Percentiles rank a stretch among this genome's conserved stretches.
Evolutionary conservation across 2,888 invertebrate genomes (phyloP).

Genomic region (Cosmia trapezina): DNA sequence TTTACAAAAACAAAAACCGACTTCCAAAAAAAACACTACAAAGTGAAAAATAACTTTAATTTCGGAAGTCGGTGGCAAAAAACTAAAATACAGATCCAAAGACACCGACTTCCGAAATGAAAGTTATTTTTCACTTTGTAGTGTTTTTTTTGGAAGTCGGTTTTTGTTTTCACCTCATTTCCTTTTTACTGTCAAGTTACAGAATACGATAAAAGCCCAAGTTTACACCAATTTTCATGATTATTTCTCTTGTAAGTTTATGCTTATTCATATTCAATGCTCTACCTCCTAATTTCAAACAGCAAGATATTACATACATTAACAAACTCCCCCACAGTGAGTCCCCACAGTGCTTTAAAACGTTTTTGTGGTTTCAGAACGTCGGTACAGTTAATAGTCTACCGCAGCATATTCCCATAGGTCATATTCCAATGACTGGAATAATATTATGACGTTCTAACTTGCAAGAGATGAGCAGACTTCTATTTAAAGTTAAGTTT

Average conservation of each 20-base stretch:
- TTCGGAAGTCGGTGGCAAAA: too few species aligned
- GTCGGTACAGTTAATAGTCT: conserved; percentile 35
- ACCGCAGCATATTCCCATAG: conserved; percentile 47
- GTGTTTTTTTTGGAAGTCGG: too few species aligned
- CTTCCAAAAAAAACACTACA: too few species aligned
- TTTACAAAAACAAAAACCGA: too few species aligned
- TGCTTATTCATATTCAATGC: not conserved
- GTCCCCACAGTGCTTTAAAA: conserved; percentile 46
- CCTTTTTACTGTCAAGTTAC: too few species aligned
- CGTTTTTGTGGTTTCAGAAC: conserved; percentile 46
- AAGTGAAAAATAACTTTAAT: too few species aligned
- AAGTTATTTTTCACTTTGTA: too few species aligned
- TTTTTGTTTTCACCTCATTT: too few species aligned
- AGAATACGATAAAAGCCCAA: too few species aligned
- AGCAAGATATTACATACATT: conserved; percentile 45
- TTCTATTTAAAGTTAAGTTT: conserved; percentile 18
- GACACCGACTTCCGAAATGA: too few species aligned
- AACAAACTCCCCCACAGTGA: conserved; percentile 14
- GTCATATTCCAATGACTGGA: conserved; percentile 50
- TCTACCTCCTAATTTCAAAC: conserved; percentile 16
- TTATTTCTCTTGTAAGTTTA: not conserved
- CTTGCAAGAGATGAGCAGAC: conserved; percentile 17
- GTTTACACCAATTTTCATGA: not conserved
- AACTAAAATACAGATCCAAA: too few species aligned
- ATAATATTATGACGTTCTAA: conserved; percentile 42